Evolutionary conservation across 2,888 invertebrate genomes (phyloP), one percentile per base, ranked within the genome.

Genomic region (Polylopha cassiicola): DNA sequence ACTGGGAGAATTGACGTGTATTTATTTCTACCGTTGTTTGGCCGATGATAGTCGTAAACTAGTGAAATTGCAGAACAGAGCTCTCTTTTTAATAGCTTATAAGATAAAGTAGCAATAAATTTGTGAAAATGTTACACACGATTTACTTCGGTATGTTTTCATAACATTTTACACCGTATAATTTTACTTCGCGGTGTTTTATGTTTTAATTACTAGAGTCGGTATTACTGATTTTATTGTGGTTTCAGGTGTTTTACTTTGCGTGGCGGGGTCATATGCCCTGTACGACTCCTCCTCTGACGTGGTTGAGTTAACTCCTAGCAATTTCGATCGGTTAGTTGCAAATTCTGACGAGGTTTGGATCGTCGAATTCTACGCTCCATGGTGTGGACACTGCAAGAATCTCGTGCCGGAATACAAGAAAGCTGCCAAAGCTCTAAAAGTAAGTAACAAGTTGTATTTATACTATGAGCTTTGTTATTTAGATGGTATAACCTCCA

Each of bases 291-390:
- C 91, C 1, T 86, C 86, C 11, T 91, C 93, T 16, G 92, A 91
- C 65, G 97, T 98, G 9, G 87, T 97, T 6, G 93, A 95, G 39
- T 82, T 99, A 45, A 97, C 92, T n/a, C 89, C 93, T 1, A 86
- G 87, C 30, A 98, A 97, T 85, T 99, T 98, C 70, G 91, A 98
- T 57, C 89, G 87, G 51, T 81, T 92, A 55, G 98, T 99, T 3
- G 76, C 91, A 28, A 89, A 94, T 50, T 90, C 95, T 49, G 93
- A 98, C 71, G 90, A 92, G 53, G 84, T 99, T 13, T 99, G 98
- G 98, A 80, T 99, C 41, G 95, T 99, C 1, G 98, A 99, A 66
- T 98, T 97, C 77, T 98, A 89, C 73, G 98, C 99, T 1, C 97
- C 98, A 1, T 99, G 98, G 98, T 98, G 95, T 73, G 95, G 95